Percentiles rank a stretch among this genome's conserved stretches.
Conservation (phyloP, 1,140 invertebrate genomes). For the Cataglyphis hispanica region DNA sequence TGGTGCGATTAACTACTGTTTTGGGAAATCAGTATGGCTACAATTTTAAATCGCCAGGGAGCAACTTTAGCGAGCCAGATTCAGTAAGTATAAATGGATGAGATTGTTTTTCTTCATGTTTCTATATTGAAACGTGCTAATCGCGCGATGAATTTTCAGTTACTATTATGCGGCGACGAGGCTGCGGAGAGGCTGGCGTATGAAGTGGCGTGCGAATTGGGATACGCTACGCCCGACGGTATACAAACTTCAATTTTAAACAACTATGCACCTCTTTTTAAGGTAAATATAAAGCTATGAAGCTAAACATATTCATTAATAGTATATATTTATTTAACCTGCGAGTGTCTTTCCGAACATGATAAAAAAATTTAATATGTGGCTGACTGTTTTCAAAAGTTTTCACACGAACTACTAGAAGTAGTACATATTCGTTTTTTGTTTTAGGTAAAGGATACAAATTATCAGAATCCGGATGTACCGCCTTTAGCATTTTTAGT, state of each 20-base stretch:
- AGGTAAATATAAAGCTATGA: conserved; percentile 58
- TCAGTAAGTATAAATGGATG: conserved; percentile 62
- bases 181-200: conserved; percentile 79
- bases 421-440: neutral
- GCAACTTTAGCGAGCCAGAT: conserved; percentile 75
- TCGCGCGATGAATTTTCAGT: conserved; percentile 56
- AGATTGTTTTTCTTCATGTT: conserved; percentile 27
- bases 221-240: conserved; percentile 77
- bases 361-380: neutral
- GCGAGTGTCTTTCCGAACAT: neutral
- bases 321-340: too few species aligned
- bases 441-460: conserved; percentile 84
- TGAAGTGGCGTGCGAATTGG: conserved; percentile 79
- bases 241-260: conserved; percentile 71
- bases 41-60: conserved; percentile 76
- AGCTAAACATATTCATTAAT: too few species aligned
- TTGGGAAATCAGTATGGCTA: conserved; percentile 96
- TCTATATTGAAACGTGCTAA: conserved; percentile 26
- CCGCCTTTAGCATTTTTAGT: conserved; percentile 87
- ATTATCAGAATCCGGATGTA: conserved; percentile 87
- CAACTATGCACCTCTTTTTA: conserved; percentile 56
- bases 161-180: conserved; percentile 78
- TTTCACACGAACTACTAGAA: neutral
- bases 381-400: neutral
- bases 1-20: conserved; percentile 95